These are phyloP conservation scores for Lethrus apterus DNA, from an alignment of 1,140 invertebrate genomes.

Conservation along the genomic window DNA sequence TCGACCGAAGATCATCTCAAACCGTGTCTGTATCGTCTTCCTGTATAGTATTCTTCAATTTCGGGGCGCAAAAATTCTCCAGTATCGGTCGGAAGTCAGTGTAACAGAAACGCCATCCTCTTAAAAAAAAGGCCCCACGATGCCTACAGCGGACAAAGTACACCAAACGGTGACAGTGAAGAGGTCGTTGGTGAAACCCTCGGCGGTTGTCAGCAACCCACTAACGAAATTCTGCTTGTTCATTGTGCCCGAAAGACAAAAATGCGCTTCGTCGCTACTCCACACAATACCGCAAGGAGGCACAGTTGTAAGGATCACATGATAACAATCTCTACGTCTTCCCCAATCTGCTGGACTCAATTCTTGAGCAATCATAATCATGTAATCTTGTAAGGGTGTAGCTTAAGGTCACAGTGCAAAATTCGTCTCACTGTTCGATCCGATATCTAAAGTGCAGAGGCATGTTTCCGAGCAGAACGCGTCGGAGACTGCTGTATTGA, in stretches of 20 bases:
- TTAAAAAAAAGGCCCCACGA: no score
- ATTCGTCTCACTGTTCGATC: background rate
- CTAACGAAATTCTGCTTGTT: constrained; percentile 1
- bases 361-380: constrained; percentile 8
- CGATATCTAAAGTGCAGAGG: constrained; percentile 9
- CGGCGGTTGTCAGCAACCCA: background rate
- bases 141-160: no score
- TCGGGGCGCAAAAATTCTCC: background rate
- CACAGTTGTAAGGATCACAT: no score
- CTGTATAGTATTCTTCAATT: background rate
- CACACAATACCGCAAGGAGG: no score
- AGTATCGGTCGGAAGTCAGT: background rate
- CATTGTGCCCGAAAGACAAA: no score
- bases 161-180: background rate
- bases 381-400: constrained; percentile 7
- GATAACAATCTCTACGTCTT: no score
- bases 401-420: constrained; percentile 13
- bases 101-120: constrained; percentile 1
- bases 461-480: constrained; percentile 15
- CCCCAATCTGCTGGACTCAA: no score
- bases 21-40: background rate
- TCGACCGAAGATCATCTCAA: background rate
- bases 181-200: background rate
- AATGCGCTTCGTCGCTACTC: no score
- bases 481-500: constrained; percentile 17